Percentiles rank a stretch among this genome's conserved stretches.
phyloP scores from a whole-genome alignment of 2,888 invertebrate genomes.

The Cheilosia vulpina region DNA sequence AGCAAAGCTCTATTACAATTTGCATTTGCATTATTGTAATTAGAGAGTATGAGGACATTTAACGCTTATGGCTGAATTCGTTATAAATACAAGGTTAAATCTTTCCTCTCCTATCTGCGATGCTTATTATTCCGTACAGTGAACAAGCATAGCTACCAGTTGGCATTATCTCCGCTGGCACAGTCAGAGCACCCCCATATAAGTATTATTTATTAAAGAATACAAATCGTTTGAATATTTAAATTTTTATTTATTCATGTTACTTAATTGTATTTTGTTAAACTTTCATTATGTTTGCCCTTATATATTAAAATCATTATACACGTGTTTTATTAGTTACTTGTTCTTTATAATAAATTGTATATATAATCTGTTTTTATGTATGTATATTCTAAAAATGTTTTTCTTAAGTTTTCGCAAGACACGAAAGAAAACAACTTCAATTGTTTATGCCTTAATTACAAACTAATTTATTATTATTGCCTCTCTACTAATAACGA shows the following conservation, averaged over 20 bases:
- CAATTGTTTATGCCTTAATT: slow-evolving; percentile 18
- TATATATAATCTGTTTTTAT: slow-evolving; percentile 25
- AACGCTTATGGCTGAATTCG: too few species aligned
- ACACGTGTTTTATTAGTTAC: slow-evolving; percentile 52
- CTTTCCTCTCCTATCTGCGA: too few species aligned
- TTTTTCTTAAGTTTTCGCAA: background rate
- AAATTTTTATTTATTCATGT: slow-evolving; percentile 57
- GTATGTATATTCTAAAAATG: slow-evolving; percentile 27
- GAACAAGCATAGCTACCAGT: too few species aligned
- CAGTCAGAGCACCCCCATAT: too few species aligned
- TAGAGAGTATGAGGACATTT: too few species aligned
- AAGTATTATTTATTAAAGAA: background rate
- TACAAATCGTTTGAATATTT: slow-evolving; percentile 11
- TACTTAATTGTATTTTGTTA: slow-evolving; percentile 49
- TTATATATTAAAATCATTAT: slow-evolving; percentile 62
- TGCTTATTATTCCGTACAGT: too few species aligned
- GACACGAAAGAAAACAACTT: background rate
- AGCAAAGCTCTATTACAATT: too few species aligned
- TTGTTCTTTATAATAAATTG: slow-evolving; percentile 21
- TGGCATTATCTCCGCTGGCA: too few species aligned
- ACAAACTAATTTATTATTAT: slow-evolving; percentile 50
- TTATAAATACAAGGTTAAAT: too few species aligned
- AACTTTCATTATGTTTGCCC: slow-evolving; percentile 41
- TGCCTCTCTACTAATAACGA: slow-evolving; percentile 40
- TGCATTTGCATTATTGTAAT: too few species aligned